Evolutionary conservation across 2,797 vertebrate genomes (phyloP).

Genomic region (Trichosurus vulpecula): DNA sequence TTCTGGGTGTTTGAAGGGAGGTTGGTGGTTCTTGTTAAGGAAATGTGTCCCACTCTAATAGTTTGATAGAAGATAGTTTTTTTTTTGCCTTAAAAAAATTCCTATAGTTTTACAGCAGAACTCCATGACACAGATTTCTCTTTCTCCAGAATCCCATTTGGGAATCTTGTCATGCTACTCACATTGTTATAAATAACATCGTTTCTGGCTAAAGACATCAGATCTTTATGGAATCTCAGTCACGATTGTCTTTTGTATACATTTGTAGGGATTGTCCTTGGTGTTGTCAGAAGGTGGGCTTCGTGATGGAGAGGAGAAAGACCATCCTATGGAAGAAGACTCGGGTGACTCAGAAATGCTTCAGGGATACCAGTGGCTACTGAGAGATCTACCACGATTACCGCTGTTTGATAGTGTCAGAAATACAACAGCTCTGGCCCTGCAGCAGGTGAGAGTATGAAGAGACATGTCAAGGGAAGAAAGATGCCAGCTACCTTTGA

Average conservation of each 20-base stretch:
- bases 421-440: slow-evolving; percentile 92
- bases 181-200: background rate
- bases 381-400: slow-evolving; percentile 94
- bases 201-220: background rate
- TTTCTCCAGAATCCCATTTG: background rate
- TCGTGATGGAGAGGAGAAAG: slow-evolving; percentile 94
- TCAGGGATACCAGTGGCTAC: slow-evolving; percentile 96
- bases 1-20: background rate
- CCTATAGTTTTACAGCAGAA: background rate
- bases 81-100: background rate
- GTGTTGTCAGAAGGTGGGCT: slow-evolving; percentile 94
- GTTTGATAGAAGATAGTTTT: background rate
- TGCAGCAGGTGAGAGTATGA: slow-evolving; percentile 92
- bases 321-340: slow-evolving; percentile 95
- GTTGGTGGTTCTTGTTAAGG: background rate
- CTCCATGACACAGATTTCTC: background rate
- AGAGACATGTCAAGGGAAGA: accelerated
- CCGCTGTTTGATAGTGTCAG: slow-evolving; percentile 95
- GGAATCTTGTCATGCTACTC: background rate
- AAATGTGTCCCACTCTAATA: background rate
- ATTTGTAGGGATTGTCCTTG: slow-evolving; percentile 92
- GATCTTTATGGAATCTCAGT: background rate
- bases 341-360: slow-evolving; percentile 89
- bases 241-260: background rate
- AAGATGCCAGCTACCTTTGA: background rate